Evolutionary conservation across 1,140 invertebrate genomes (phyloP), one percentile per base, ranked within the genome.

Genomic region (Antheraea mylitta): DNA sequence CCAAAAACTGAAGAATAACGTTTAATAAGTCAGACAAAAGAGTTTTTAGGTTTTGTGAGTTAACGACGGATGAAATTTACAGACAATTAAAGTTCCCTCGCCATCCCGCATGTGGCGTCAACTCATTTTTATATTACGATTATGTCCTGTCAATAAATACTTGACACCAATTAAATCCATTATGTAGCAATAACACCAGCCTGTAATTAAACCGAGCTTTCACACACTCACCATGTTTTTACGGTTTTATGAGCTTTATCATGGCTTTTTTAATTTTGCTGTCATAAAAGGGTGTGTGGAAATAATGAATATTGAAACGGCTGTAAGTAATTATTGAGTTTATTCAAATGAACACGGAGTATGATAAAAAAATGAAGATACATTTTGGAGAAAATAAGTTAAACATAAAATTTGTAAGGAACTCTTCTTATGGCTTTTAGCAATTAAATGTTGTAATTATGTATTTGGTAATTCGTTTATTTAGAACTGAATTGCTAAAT

Each of bases 91-190:
- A 53, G 9, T 53, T 53, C 45, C 45, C 11, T 53, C 45, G 6
- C 16, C 7, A 16, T 53, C 45, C 45, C 45, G 45, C 45, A 53
- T 53, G 45, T 53, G 16, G 45, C 10, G 45, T 53, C 45, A 53
- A 53, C 45, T 6, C 45, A n/a, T 16, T 53, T 53, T 53, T 53
- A 53, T 53, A 53, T 53, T 53, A 53, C 11, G 11, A 11, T 53
- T 53, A 53, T 13, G 45, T 53, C 45, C 45, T 81, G 77, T 80
- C 79, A 78, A 79, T 80, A 80, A 82, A 75, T 75, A 70, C 70
- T 81, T 80, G 77, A 80, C 79, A 79, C 67, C 81, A 83, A 83
- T 85, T 86, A 81, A 73, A 79, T 66, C 77, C 79, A 73, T 67
- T 80, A 77, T 71, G 68, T 45, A 80, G 61, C 71, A 71, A 77